Percentiles rank a stretch among this genome's conserved stretches.
phyloP scores from a whole-genome alignment of 2,888 invertebrate genomes.

The Sarcophaga rosellei region DNA sequence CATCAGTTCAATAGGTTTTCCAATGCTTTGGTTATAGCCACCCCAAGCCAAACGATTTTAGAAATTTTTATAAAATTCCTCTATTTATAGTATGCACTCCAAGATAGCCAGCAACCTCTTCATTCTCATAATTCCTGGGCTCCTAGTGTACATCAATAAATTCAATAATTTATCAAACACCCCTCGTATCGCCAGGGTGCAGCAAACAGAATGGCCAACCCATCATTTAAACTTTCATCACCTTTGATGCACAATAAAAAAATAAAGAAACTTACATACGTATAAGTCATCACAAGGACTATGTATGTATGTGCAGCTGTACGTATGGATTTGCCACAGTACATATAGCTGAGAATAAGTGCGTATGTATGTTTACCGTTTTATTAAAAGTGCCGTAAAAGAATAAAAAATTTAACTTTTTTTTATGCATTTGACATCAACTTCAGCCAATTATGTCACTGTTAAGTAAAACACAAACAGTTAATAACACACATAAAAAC shows the following conservation, averaged over 20 bases:
- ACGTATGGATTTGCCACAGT: background rate
- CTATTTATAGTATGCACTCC: too few relatives aligned
- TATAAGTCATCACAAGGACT: background rate
- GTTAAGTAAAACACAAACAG: constrained; percentile 42
- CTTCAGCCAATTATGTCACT: constrained; percentile 69
- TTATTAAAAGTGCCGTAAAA: constrained; percentile 43
- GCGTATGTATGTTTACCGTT: constrained; percentile 9
- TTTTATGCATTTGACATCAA: constrained; percentile 62
- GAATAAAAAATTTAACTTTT: constrained; percentile 30
- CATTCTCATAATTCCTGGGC: too few relatives aligned
- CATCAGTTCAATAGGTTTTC: too few relatives aligned
- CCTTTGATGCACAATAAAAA: background rate
- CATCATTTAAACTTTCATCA: background rate
- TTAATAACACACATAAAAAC: constrained; percentile 6
- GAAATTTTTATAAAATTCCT: too few relatives aligned
- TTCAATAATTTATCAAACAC: too few relatives aligned
- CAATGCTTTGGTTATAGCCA: too few relatives aligned
- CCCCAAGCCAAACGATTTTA: too few relatives aligned
- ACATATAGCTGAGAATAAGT: too few relatives aligned
- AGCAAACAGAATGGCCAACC: background rate
- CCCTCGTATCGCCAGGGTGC: too few relatives aligned
- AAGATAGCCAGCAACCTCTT: too few relatives aligned
- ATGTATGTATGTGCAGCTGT: background rate
- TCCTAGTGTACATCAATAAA: too few relatives aligned
- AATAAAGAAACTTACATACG: background rate